Evolutionary conservation across 2,797 vertebrate species (phyloP).

Genomic region (Spea hammondii): DNA sequence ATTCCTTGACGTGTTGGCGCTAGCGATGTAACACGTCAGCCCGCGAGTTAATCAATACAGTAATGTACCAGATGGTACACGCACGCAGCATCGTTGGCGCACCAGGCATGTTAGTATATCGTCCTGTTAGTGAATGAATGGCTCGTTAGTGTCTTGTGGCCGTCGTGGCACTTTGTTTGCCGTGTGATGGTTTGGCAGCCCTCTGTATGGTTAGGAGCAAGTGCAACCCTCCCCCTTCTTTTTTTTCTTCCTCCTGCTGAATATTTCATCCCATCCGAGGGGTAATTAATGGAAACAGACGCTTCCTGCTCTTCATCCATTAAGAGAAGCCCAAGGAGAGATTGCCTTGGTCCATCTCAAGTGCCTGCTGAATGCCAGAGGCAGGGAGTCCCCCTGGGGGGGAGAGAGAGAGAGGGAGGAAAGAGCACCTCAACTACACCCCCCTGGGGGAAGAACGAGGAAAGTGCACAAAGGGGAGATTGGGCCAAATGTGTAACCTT

Average conservation of each 20-base stretch:
- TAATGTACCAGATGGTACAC: too few relatives aligned
- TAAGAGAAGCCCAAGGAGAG: conserved; percentile 12
- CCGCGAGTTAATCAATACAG: too few relatives aligned
- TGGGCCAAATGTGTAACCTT: neutral
- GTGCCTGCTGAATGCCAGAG: conserved; percentile 40
- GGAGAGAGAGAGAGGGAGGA: conserved; percentile 24
- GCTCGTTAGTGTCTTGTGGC: too few relatives aligned
- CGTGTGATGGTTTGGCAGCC: conserved; percentile 37
- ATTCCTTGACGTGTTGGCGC: too few relatives aligned
- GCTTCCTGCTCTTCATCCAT: conserved; percentile 25
- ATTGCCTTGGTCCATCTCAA: conserved; percentile 12
- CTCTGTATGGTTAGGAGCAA: conserved; percentile 22
- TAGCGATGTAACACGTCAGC: too few relatives aligned
- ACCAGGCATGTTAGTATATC: too few relatives aligned
- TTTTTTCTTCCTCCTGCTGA: conserved; percentile 20
- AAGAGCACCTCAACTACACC: conserved; percentile 18
- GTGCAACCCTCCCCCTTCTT: neutral
- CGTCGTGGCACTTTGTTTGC: neutral
- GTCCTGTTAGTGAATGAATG: too few relatives aligned
- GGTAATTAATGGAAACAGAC: conserved; percentile 22
- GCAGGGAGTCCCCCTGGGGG: conserved; percentile 36
- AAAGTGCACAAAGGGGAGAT: conserved; percentile 10
- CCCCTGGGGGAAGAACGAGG: neutral
- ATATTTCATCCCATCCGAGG: conserved; percentile 50
- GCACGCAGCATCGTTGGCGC: too few relatives aligned